Evolutionary conservation across 2,113 vertebrate genomes (phyloP).

Genomic region (Channa argus): DNA sequence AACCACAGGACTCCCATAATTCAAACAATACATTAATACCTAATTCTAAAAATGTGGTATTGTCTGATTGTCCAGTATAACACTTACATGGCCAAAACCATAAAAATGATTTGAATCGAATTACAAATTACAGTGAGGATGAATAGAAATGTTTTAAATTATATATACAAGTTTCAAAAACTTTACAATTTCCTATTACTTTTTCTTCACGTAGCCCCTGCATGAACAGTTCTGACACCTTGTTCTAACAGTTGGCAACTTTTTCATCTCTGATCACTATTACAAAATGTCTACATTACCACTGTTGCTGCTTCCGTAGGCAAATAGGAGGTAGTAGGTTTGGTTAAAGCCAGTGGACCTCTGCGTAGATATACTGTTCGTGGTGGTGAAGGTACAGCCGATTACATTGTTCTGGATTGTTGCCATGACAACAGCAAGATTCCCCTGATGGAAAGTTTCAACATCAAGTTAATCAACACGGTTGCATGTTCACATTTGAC

Average conservation of each 20-base stretch:
- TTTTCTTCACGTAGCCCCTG: too few relatives aligned
- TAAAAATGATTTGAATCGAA: too few relatives aligned
- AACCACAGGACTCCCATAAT: too few relatives aligned
- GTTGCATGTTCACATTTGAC: background rate
- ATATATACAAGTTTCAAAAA: too few relatives aligned
- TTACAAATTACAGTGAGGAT: too few relatives aligned
- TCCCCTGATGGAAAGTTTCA: slow-evolving; percentile 67
- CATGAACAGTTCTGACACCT: background rate
- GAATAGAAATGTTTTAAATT: too few relatives aligned
- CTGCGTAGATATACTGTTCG: slow-evolving; percentile 68
- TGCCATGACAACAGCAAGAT: slow-evolving; percentile 62
- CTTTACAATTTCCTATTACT: too few relatives aligned
- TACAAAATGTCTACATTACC: slow-evolving; percentile 55
- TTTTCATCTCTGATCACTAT: background rate
- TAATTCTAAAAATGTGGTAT: too few relatives aligned
- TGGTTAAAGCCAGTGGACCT: slow-evolving; percentile 30
- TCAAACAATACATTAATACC: too few relatives aligned
- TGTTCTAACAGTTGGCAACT: background rate
- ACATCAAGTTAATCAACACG: background rate
- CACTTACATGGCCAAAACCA: too few relatives aligned
- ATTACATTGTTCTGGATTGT: slow-evolving; percentile 67
- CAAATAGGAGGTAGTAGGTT: slow-evolving; percentile 77
- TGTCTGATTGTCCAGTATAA: too few relatives aligned
- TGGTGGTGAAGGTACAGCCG: slow-evolving; percentile 82
- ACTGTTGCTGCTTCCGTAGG: slow-evolving; percentile 60